phyloP scores from a whole-genome alignment of 2,797 vertebrate species.

The Parauchenoglanis punctatus region DNA sequence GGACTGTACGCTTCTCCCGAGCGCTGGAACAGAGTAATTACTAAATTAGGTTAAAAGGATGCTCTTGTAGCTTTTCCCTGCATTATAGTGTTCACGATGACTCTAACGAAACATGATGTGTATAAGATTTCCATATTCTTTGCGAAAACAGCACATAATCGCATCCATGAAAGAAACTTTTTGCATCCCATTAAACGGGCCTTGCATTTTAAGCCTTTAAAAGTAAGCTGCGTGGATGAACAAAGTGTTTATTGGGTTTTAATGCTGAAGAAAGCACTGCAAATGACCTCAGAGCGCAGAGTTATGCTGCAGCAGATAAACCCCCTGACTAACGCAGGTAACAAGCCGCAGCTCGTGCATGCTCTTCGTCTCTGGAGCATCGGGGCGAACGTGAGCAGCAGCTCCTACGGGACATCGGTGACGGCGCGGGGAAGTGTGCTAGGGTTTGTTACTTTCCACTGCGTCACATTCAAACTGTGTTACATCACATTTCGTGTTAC shows the following conservation, averaged over 20 bases:
- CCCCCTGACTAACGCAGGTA: too few species aligned
- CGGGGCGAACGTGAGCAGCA: neutral
- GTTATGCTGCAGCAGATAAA: neutral
- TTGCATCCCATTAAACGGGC: neutral
- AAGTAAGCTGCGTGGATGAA: neutral
- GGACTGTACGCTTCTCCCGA: neutral
- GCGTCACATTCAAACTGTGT: neutral
- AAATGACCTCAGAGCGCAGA: neutral
- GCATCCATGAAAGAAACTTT: neutral
- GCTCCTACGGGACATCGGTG: neutral
- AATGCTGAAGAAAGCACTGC: neutral
- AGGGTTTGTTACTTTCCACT: too few species aligned
- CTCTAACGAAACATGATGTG: neutral
- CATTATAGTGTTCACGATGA: neutral
- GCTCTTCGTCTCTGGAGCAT: neutral
- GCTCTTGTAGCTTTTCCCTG: neutral
- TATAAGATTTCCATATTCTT: neutral
- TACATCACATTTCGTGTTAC: neutral
- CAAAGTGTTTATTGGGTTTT: neutral
- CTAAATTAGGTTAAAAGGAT: slow-evolving; percentile 24
- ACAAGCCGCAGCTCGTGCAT: neutral
- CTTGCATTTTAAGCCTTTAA: neutral
- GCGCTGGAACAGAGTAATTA: slow-evolving; percentile 6
- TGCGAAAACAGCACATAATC: neutral
- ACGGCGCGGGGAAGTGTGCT: neutral